A percentile compares a stretch with the other conserved stretches of the same genome.
These are phyloP conservation scores for Florisuga fusca DNA, from an alignment of 2,797 vertebrate genomes.

Conservation along the genomic window DNA sequence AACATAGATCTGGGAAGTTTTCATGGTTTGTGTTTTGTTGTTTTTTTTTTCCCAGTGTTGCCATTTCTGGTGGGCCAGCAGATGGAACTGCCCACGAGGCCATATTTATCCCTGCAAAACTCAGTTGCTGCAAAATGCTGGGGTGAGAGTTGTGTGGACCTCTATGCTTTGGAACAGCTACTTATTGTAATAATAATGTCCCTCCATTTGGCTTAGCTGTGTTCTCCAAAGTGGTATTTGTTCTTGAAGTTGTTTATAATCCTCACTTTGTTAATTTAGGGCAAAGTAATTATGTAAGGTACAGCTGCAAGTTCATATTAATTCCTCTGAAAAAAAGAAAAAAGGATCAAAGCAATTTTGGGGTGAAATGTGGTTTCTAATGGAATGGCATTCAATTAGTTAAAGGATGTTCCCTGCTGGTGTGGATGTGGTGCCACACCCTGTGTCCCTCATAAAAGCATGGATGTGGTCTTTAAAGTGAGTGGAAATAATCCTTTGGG, in stretches of 20 bases:
- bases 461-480: background rate
- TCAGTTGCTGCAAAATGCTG: slow-evolving; percentile 42
- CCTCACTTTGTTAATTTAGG: background rate
- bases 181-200: background rate
- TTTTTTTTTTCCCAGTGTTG: background rate
- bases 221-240: background rate
- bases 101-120: slow-evolving; percentile 36
- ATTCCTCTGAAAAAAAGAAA: background rate
- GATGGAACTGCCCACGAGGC: slow-evolving; percentile 68
- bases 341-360: background rate
- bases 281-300: background rate
- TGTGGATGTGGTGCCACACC: background rate
- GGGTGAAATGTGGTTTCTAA: background rate
- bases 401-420: background rate
- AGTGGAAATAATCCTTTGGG: background rate
- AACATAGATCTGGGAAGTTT: slow-evolving; percentile 6
- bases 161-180: background rate
- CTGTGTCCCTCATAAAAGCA: background rate
- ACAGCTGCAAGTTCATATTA: background rate
- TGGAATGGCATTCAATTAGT: background rate
- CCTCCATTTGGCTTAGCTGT: background rate
- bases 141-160: background rate
- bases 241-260: background rate
- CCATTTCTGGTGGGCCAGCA: slow-evolving; percentile 59
- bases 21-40: background rate